Percentiles rank a stretch among this genome's conserved stretches.
Evolutionary conservation across 2,113 vertebrate genomes (phyloP).

Genomic region (Colinus virginianus): DNA sequence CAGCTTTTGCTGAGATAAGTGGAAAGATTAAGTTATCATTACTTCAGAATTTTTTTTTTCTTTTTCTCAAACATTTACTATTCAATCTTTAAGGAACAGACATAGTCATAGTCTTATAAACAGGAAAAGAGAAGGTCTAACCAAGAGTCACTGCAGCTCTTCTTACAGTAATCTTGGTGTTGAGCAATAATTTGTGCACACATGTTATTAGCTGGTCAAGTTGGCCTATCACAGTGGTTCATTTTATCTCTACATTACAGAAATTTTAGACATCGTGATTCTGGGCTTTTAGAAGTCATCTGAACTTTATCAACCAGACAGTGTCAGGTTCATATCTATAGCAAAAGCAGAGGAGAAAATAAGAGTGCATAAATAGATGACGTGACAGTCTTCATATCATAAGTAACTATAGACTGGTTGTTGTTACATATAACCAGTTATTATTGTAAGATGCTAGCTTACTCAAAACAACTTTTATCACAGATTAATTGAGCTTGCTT

Average conservation of each 20-base stretch:
- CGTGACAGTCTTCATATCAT: background rate
- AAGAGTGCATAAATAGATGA: background rate
- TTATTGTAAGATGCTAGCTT: background rate
- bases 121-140: background rate
- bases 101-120: background rate
- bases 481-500: background rate
- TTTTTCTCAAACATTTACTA: background rate
- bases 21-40: background rate
- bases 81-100: background rate
- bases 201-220: background rate
- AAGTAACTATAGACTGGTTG: background rate
- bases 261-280: background rate
- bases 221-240: background rate
- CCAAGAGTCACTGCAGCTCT: background rate
- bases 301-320: background rate
- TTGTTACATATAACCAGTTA: background rate
- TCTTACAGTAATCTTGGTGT: background rate
- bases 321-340: background rate
- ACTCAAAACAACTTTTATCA: background rate
- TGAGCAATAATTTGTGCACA: background rate
- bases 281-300: background rate
- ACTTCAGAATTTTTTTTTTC: background rate
- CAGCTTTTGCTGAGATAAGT: background rate
- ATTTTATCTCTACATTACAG: background rate
- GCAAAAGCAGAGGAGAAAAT: background rate